Conservation (phyloP, 2,888 invertebrate species). For the Diaprepes abbreviatus region DNA sequence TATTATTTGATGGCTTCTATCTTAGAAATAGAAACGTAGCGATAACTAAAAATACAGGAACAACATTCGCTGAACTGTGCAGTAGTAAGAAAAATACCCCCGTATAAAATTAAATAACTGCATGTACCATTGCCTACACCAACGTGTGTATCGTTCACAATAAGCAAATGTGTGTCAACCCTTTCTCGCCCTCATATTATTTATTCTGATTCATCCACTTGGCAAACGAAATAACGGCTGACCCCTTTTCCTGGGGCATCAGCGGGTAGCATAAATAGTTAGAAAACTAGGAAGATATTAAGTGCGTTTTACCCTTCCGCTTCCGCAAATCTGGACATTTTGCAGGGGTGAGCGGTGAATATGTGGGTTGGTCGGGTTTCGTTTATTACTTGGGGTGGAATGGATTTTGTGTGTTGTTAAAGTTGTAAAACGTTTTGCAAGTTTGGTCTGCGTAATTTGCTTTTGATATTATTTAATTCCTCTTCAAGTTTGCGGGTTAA, state of each 20-base stretch:
- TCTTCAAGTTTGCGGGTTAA: too few species aligned
- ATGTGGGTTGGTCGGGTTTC: slow-evolving; percentile 50
- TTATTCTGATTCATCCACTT: slow-evolving; percentile 60
- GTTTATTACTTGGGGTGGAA: not conserved
- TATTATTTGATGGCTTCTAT: too few species aligned
- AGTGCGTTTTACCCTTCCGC: slow-evolving; percentile 61
- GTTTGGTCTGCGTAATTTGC: not conserved
- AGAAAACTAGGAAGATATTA: slow-evolving; percentile 60
- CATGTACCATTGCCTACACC: slow-evolving; percentile 17
- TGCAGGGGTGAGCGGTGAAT: slow-evolving; percentile 37
- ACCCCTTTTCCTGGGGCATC: slow-evolving; percentile 47
- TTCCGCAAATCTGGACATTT: slow-evolving; percentile 65
- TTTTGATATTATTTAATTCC: not conserved
- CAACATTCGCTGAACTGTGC: too few species aligned
- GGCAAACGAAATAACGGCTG: slow-evolving; percentile 47
- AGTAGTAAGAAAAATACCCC: not conserved
- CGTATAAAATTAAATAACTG: not conserved
- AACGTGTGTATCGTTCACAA: slow-evolving; percentile 45
- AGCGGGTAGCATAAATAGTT: slow-evolving; percentile 53
- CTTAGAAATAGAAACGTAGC: too few species aligned
- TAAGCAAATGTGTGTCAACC: slow-evolving; percentile 62
- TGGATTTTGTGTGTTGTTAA: not conserved
- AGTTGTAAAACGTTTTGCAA: slow-evolving; percentile 1
- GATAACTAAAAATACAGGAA: too few species aligned
- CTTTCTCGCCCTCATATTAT: slow-evolving; percentile 50